phyloP scores from a whole-genome alignment of 2,797 vertebrate species.

The Lutjanus campechanus region DNA sequence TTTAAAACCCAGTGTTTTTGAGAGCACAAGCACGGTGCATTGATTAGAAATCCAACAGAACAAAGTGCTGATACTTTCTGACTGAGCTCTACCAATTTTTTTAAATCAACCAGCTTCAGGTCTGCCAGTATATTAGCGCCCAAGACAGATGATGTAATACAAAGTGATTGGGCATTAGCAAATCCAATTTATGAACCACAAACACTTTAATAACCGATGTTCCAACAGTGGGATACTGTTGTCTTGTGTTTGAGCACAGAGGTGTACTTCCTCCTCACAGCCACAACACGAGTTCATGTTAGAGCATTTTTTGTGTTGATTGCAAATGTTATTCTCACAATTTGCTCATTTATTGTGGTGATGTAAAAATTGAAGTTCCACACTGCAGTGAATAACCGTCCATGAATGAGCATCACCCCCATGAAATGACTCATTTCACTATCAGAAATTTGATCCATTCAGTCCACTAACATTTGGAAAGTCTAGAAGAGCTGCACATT shows the following conservation, averaged over 20 bases:
- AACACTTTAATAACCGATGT: conserved; percentile 18
- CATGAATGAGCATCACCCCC: too few species aligned
- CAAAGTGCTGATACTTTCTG: background rate
- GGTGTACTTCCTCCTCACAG: conserved; percentile 1
- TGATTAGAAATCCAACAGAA: background rate
- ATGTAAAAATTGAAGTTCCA: too few species aligned
- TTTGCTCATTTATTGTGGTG: too few species aligned
- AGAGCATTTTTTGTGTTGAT: too few species aligned
- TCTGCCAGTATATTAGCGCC: background rate
- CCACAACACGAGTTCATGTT: background rate
- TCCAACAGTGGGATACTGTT: background rate
- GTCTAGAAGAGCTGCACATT: too few species aligned
- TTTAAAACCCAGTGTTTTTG: background rate
- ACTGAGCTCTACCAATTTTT: background rate
- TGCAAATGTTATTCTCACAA: too few species aligned
- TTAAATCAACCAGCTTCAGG: background rate
- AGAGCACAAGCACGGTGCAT: background rate
- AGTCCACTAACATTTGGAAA: too few species aligned
- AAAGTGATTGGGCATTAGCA: conserved; percentile 4
- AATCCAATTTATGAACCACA: conserved; percentile 41
- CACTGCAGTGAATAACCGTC: too few species aligned
- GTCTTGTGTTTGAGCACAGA: conserved; percentile 16
- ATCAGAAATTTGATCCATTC: too few species aligned
- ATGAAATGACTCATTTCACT: too few species aligned
- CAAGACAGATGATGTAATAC: conserved; percentile 15